These are phyloP conservation scores for Chelon auratus DNA, from an alignment of 2,797 vertebrate species.

Conservation along the genomic window DNA sequence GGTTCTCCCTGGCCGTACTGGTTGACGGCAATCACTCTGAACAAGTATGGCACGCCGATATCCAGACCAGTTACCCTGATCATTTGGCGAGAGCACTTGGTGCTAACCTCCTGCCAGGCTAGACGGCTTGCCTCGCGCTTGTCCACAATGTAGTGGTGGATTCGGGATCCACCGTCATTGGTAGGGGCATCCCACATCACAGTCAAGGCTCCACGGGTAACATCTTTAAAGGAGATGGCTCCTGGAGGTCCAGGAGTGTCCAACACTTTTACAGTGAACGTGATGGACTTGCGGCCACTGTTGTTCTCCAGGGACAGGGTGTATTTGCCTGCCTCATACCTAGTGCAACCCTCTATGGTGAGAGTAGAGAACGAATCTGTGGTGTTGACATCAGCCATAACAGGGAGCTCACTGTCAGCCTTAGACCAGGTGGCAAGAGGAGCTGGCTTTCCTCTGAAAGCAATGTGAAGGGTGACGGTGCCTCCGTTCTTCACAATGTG, in stretches of 20 bases:
- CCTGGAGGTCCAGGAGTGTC: slow-evolving; percentile 97
- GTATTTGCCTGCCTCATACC: slow-evolving; percentile 98
- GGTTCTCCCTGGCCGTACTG: slow-evolving; percentile 95
- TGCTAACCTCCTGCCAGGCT: slow-evolving; percentile 94
- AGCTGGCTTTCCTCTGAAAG: slow-evolving; percentile 93
- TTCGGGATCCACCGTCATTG: slow-evolving; percentile 93
- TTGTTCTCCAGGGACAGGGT: slow-evolving; percentile 96
- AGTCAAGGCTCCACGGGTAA: slow-evolving; percentile 92
- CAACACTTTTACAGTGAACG: slow-evolving; percentile 96
- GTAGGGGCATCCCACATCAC: slow-evolving; percentile 97
- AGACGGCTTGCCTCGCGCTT: slow-evolving; percentile 96
- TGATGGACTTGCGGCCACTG: slow-evolving; percentile 94
- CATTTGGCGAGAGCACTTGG: slow-evolving; percentile 93
- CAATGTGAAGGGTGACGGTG: slow-evolving; percentile 90
- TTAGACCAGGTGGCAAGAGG: slow-evolving; percentile 95
- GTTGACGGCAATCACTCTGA: slow-evolving; percentile 95
- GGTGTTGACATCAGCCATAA: slow-evolving; percentile 93
- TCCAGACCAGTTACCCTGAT: slow-evolving; percentile 89
- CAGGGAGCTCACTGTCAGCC: slow-evolving; percentile 89
- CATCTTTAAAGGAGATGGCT: slow-evolving; percentile 94
- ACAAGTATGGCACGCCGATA: slow-evolving; percentile 91
- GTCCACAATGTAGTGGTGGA: slow-evolving; percentile 95
- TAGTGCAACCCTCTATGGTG: slow-evolving; percentile 94
- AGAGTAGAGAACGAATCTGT: slow-evolving; percentile 93
- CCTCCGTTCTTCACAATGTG: slow-evolving; percentile 95